A percentile compares a stretch with the other conserved stretches of the same genome.
Evolutionary conservation across 2,888 invertebrate genomes (phyloP).

Genomic region (Salticus scenicus): DNA sequence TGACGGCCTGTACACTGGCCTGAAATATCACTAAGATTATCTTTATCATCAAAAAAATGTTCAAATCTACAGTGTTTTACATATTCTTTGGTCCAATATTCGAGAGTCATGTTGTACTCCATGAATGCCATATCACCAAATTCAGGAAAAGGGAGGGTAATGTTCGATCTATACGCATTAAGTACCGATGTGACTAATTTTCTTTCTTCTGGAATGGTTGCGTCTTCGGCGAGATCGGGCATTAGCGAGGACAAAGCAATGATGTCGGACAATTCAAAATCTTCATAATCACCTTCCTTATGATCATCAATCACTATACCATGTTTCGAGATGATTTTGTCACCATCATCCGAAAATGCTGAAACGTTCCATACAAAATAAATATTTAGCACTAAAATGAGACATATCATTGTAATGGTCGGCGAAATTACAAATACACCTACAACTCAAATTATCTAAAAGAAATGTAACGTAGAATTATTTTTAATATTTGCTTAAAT

Average conservation of each 20-base stretch:
- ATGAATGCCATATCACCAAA: constrained; percentile 2
- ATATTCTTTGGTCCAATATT: not conserved
- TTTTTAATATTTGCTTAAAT: no score
- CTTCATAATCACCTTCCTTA: constrained; percentile 31
- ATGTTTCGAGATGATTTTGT: no score
- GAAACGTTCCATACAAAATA: no score
- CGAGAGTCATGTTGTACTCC: constrained; percentile 31
- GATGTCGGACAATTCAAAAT: constrained; percentile 27
- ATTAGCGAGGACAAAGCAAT: not conserved
- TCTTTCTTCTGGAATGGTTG: not conserved
- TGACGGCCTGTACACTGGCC: constrained; percentile 21
- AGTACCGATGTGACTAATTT: not conserved
- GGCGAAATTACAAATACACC: no score
- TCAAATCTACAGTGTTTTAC: not conserved
- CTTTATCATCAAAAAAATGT: not conserved
- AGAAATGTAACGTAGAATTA: no score
- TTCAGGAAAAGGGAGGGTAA: not conserved
- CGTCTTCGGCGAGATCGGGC: not conserved
- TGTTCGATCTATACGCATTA: constrained; percentile 20
- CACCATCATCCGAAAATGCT: no score
- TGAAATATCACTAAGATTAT: not conserved
- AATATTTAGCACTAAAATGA: no score
- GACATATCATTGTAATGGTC: no score
- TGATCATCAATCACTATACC: no score
- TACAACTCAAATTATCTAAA: no score